Conservation (phyloP, 2,113 vertebrate genomes). For the Rhipidura dahli region DNA sequence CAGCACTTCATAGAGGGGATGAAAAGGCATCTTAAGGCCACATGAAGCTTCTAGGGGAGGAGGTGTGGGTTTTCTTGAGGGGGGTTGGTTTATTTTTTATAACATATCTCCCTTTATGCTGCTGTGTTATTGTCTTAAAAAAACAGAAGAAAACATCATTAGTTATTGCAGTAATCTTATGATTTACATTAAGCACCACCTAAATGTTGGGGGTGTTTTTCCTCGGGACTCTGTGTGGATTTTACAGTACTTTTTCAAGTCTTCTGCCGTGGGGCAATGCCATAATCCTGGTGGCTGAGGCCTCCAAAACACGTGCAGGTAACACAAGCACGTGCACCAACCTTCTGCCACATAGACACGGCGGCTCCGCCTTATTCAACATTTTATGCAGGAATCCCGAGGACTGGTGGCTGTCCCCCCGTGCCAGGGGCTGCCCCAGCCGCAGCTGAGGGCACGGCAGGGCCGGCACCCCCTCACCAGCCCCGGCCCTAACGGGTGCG, state of each 20-base stretch:
- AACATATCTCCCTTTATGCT: not conserved
- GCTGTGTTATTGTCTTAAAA: not conserved
- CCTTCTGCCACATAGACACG: fast-evolving
- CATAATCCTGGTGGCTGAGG: fast-evolving
- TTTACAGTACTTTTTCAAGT: fast-evolving
- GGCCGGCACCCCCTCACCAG: fast-evolving
- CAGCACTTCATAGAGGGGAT: fast-evolving
- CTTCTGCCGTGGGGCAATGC: not conserved
- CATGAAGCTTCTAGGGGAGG: fast-evolving
- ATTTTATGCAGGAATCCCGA: fast-evolving
- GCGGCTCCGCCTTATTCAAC: fast-evolving
- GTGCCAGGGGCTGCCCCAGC: fast-evolving
- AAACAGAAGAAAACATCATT: fast-evolving
- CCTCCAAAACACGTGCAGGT: fast-evolving
- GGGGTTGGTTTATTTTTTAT: fast-evolving
- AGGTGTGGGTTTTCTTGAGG: not conserved
- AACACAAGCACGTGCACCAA: fast-evolving
- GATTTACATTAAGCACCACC: fast-evolving
- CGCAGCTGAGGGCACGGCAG: fast-evolving
- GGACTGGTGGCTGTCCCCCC: fast-evolving
- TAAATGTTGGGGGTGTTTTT: fast-evolving
- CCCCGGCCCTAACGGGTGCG: fast-evolving
- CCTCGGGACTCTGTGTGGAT: fast-evolving
- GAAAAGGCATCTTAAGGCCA: not conserved
- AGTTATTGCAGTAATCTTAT: fast-evolving